A percentile compares a stretch with the other conserved stretches of the same genome.
Conservation (phyloP, 2,888 invertebrate genomes). For the Tridacna gigas region DNA sequence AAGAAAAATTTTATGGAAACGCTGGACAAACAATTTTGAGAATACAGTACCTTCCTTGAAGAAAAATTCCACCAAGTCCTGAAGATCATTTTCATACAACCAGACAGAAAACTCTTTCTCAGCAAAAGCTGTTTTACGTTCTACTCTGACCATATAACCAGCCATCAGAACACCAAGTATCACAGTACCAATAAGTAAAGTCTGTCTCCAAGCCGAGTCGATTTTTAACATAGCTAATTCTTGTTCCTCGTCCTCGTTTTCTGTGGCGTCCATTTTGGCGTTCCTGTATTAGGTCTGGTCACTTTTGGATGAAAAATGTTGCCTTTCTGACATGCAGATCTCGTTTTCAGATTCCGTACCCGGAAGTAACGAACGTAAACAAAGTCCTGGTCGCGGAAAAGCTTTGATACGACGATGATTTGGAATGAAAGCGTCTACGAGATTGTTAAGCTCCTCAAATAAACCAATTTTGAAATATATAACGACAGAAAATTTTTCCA, state of each 20-base stretch:
- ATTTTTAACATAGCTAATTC: conserved; percentile 12
- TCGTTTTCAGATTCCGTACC: conserved; percentile 12
- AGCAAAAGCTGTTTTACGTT: conserved; percentile 47
- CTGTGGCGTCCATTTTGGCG: not conserved
- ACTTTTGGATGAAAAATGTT: not conserved
- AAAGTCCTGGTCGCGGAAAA: conserved; percentile 29
- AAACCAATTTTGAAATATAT: too few species aligned
- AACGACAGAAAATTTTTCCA: too few species aligned
- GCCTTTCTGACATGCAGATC: not conserved
- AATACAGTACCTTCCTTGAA: conserved; percentile 41
- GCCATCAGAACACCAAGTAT: conserved; percentile 43
- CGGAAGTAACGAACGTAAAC: conserved; percentile 63
- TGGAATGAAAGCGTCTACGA: too few species aligned
- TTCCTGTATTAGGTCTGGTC: not conserved
- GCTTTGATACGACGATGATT: not conserved
- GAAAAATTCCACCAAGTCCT: conserved; percentile 39
- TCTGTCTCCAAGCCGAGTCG: conserved; percentile 28
- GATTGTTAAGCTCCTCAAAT: too few species aligned
- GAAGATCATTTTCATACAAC: conserved; percentile 45
- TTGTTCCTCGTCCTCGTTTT: not conserved
- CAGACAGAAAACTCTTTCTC: conserved; percentile 59
- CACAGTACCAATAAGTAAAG: conserved; percentile 34
- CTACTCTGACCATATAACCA: conserved; percentile 49
- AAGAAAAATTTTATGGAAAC: not conserved
- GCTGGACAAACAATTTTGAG: not conserved